These are phyloP conservation scores for Pseudomyrmex concolor DNA, from an alignment of 1,140 invertebrate genomes.

Conservation along the genomic window DNA sequence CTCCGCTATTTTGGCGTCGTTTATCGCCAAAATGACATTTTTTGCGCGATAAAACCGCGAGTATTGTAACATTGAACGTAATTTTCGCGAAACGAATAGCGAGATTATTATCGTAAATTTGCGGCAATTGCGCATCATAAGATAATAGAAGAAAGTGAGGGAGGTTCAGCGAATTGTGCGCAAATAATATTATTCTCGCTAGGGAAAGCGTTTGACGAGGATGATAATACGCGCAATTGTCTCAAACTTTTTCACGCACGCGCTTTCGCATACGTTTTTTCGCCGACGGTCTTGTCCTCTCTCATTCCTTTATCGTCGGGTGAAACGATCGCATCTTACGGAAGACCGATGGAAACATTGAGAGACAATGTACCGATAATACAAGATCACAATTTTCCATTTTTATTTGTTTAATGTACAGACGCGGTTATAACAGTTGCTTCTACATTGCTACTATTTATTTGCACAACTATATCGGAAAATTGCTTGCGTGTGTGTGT, in stretches of 20 bases:
- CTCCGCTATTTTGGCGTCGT: neutral
- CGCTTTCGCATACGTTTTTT: constrained; percentile 1
- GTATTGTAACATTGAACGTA: neutral
- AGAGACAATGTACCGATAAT: neutral
- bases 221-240: neutral
- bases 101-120: too few species aligned
- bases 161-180: neutral
- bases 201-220: neutral
- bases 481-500: neutral
- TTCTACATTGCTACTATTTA: constrained; percentile 19
- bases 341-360: neutral
- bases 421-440: neutral
- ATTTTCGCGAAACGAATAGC: constrained; percentile 11
- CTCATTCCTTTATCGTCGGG: neutral
- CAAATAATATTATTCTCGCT: constrained; percentile 15
- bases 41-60: neutral
- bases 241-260: neutral
- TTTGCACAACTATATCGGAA: too few species aligned
- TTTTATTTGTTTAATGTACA: neutral
- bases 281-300: neutral
- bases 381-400: neutral
- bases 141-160: constrained; percentile 1
- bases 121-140: neutral
- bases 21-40: neutral
- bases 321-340: neutral